Evolutionary conservation across 2,797 vertebrate genomes (phyloP).

Genomic region (Micromesistius poutassou): DNA sequence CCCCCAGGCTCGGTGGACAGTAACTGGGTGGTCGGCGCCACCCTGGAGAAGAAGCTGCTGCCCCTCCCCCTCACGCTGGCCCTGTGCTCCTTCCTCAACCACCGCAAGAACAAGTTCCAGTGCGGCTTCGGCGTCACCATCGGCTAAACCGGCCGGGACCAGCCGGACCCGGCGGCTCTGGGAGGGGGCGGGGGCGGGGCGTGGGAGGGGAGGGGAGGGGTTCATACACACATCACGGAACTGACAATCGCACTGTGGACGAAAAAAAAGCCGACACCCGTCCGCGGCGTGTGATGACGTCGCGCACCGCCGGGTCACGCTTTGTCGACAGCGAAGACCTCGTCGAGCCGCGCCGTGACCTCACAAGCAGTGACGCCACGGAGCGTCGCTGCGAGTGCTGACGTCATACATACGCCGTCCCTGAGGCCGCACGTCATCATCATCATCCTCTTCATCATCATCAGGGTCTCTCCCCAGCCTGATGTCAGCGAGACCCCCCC

Average conservation of each 20-base stretch:
- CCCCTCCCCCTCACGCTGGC: slow-evolving; percentile 87
- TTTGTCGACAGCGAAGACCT: no score
- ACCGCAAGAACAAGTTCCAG: slow-evolving; percentile 89
- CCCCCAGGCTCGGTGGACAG: slow-evolving; percentile 83
- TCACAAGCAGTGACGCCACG: no score
- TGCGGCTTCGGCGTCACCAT: slow-evolving; percentile 89
- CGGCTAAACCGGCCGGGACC: slow-evolving; percentile 63
- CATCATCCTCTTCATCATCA: neutral
- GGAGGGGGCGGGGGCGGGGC: neutral
- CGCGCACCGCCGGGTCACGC: no score
- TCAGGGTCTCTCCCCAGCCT: neutral
- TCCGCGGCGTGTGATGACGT: no score
- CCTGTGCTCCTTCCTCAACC: slow-evolving; percentile 88
- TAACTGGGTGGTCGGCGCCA: slow-evolving; percentile 88
- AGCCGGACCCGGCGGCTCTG: slow-evolving; percentile 17
- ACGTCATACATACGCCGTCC: neutral
- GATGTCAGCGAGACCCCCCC: no score
- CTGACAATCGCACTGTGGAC: slow-evolving; percentile 27
- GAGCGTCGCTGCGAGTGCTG: neutral
- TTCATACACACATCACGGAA: slow-evolving; percentile 6
- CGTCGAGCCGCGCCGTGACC: no score
- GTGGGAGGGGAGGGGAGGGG: neutral
- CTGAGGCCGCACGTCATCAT: neutral
- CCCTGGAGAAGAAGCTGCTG: slow-evolving; percentile 87
- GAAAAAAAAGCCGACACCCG: neutral